Percentiles rank a stretch among this genome's conserved stretches.
Evolutionary conservation across 2,113 vertebrate genomes (phyloP).

Genomic region (Porphyrio hochstetteri): DNA sequence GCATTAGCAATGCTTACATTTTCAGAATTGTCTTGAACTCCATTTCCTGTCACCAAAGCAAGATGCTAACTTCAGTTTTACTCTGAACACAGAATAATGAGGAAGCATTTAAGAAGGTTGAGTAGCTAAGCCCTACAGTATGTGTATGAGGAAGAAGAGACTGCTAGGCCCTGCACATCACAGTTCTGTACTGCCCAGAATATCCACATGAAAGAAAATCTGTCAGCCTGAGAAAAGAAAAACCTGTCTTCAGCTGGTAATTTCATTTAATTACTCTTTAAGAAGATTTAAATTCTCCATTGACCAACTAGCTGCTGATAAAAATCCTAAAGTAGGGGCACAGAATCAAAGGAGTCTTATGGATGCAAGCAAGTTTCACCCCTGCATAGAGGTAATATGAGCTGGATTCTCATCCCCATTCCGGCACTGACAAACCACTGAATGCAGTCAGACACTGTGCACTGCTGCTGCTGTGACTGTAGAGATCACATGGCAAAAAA

Average conservation of each 20-base stretch:
- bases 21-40: not conserved
- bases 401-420: not conserved
- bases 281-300: not conserved
- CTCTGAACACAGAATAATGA: not conserved
- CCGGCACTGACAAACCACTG: not conserved
- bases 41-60: not conserved
- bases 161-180: not conserved
- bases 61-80: not conserved
- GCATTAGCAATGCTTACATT: not conserved
- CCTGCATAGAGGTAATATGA: not conserved
- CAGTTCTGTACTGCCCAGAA: not conserved
- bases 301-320: not conserved
- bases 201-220: not conserved
- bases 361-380: not conserved
- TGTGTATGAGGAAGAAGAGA: not conserved
- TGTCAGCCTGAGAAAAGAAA: not conserved
- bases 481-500: not conserved
- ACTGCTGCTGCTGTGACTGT: not conserved
- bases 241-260: not conserved
- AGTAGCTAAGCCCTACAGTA: not conserved
- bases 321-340: not conserved
- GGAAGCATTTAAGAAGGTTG: not conserved
- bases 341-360: not conserved
- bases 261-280: not conserved
- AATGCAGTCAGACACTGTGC: not conserved